These are phyloP conservation scores for Epinotia ramella DNA, from an alignment of 2,888 invertebrate species.

Conservation along the genomic window DNA sequence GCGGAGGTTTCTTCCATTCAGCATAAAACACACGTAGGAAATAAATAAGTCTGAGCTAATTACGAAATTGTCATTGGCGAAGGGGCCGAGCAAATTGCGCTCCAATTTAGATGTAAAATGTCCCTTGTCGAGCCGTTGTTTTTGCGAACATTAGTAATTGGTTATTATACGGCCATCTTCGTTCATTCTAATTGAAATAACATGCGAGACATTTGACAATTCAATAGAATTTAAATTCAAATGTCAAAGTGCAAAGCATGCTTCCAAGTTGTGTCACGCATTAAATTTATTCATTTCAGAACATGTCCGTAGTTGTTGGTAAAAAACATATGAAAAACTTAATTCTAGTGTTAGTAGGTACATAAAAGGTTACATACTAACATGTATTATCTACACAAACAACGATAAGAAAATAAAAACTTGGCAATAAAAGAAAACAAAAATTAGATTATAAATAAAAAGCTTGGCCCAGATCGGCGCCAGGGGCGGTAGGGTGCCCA, in stretches of 20 bases:
- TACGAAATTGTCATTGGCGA: constrained; percentile 70
- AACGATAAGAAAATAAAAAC: too few relatives aligned
- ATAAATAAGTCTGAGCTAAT: constrained; percentile 71
- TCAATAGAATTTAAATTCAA: constrained; percentile 36
- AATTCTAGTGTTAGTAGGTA: too few relatives aligned
- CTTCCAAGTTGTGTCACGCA: background rate
- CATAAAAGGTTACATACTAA: too few relatives aligned
- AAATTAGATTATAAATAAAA: too few relatives aligned
- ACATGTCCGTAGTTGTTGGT: too few relatives aligned
- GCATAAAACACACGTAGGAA: constrained; percentile 48
- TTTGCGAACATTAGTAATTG: constrained; percentile 67
- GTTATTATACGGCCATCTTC: constrained; percentile 57
- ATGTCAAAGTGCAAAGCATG: constrained; percentile 16
- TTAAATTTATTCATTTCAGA: too few relatives aligned
- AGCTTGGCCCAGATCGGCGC: too few relatives aligned
- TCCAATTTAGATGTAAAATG: constrained; percentile 76
- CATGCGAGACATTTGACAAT: constrained; percentile 20
- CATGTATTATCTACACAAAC: too few relatives aligned
- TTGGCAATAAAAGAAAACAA: too few relatives aligned
- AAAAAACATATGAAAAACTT: too few relatives aligned
- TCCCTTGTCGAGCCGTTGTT: constrained; percentile 58
- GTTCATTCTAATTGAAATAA: constrained; percentile 58
- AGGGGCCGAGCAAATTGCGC: constrained; percentile 66
- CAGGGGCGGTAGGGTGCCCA: too few relatives aligned
- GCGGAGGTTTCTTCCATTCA: constrained; percentile 20